phyloP scores from a whole-genome alignment of 2,888 invertebrate genomes.

The Temnothorax ravouxi region DNA sequence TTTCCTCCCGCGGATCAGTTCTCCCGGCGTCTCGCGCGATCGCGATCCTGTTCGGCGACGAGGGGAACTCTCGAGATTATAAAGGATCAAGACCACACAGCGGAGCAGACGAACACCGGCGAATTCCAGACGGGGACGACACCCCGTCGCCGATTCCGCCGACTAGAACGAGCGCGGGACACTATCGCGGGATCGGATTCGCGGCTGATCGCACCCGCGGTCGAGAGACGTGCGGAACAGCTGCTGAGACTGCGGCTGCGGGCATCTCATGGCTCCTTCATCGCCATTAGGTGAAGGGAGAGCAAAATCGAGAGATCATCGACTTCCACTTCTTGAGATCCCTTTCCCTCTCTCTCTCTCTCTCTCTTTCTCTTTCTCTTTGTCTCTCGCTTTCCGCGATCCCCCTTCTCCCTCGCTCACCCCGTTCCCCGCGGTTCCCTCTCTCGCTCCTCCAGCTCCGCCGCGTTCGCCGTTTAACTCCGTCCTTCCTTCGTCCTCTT shows the following conservation, averaged over 20 bases:
- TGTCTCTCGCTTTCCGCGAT: constrained; percentile 21
- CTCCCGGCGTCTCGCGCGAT: constrained; percentile 35
- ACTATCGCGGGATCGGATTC: constrained; percentile 37
- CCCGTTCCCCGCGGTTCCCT: constrained; percentile 21
- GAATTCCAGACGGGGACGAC: background rate
- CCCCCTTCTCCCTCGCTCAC: constrained; percentile 35
- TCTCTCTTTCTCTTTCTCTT: constrained; percentile 38
- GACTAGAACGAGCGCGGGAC: constrained; percentile 19
- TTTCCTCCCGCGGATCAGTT: constrained; percentile 5
- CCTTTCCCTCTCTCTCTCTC: constrained; percentile 51
- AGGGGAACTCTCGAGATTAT: constrained; percentile 21
- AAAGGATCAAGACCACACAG: background rate
- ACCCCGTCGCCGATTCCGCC: constrained; percentile 2
- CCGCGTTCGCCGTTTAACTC: constrained; percentile 42
- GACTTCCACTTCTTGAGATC: constrained; percentile 73
- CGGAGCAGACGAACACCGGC: background rate
- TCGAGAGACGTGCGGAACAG: constrained; percentile 73
- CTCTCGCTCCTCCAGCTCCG: constrained; percentile 20
- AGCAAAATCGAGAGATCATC: constrained; percentile 82
- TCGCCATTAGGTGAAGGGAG: constrained; percentile 82
- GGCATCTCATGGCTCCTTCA: constrained; percentile 74
- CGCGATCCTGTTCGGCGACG: constrained; percentile 2
- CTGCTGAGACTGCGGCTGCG: constrained; percentile 80
- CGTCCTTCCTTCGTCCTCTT: constrained; percentile 60
- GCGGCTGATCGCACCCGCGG: constrained; percentile 63